These are phyloP conservation scores for Podarcis raffonei DNA, from an alignment of 2,113 vertebrate species.

Conservation along the genomic window DNA sequence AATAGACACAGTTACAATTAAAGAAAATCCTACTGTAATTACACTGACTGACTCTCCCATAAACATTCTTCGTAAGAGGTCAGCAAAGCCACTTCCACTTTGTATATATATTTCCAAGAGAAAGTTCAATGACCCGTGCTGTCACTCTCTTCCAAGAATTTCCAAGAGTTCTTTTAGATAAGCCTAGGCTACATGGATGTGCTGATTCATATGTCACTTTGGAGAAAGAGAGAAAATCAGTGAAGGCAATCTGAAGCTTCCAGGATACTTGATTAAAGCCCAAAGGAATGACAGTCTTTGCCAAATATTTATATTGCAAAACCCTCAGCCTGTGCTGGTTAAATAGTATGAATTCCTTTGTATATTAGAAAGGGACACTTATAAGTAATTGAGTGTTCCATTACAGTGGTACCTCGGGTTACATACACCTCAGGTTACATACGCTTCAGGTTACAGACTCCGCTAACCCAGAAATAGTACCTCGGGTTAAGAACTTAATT, in stretches of 20 bases:
- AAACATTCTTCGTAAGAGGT: not conserved
- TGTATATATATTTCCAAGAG: not conserved
- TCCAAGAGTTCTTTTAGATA: slow-evolving; percentile 25
- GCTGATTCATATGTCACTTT: slow-evolving; percentile 29
- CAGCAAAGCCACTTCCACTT: not conserved
- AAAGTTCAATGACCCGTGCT: slow-evolving; percentile 18
- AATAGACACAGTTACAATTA: not conserved
- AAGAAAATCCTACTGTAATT: not conserved
- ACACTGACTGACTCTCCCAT: not conserved
- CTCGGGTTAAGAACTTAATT: too few relatives aligned
- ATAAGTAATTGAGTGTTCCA: slow-evolving; percentile 1
- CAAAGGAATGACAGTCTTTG: slow-evolving; percentile 43
- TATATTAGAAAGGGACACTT: slow-evolving; percentile 20
- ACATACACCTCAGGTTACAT: too few relatives aligned
- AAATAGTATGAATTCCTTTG: slow-evolving; percentile 53
- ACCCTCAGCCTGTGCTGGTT: slow-evolving; percentile 30
- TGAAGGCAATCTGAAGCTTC: slow-evolving; percentile 27
- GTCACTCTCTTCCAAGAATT: slow-evolving; percentile 23
- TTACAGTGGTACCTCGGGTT: too few relatives aligned
- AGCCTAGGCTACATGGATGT: slow-evolving; percentile 5
- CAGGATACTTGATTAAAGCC: slow-evolving; percentile 36
- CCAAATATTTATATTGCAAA: slow-evolving; percentile 20
- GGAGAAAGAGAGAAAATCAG: not conserved
- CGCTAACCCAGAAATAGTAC: too few relatives aligned
- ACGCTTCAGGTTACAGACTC: too few relatives aligned